phyloP scores from a whole-genome alignment of 2,113 vertebrate genomes.

The Manacus vitellinus region DNA sequence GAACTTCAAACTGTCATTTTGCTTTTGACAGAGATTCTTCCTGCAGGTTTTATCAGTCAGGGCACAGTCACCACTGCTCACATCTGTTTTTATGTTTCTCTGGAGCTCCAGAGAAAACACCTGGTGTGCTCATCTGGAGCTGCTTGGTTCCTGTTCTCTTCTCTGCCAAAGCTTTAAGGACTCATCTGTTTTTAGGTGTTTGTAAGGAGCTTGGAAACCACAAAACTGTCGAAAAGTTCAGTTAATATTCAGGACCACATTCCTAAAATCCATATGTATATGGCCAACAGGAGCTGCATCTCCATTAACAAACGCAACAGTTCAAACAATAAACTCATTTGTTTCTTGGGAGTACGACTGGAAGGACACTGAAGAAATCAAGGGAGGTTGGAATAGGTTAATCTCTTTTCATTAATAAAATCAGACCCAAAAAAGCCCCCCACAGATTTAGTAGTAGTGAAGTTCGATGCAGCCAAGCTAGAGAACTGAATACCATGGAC shows the following conservation, averaged over 20 bases:
- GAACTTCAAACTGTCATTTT: not conserved
- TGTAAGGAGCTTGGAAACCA: not conserved
- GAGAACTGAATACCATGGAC: conserved; percentile 76
- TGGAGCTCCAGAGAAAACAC: conserved; percentile 3
- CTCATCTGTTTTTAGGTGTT: not conserved
- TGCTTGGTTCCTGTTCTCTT: not conserved
- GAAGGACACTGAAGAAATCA: not conserved
- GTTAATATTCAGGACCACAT: not conserved
- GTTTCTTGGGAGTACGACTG: not conserved
- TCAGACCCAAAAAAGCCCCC: not conserved
- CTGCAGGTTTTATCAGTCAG: not conserved
- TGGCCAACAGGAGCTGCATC: not conserved
- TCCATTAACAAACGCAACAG: not conserved
- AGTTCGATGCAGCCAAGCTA: conserved; percentile 73
- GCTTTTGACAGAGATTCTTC: not conserved
- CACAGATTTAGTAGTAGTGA: conserved; percentile 11
- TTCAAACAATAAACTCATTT: not conserved
- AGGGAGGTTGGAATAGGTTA: not conserved
- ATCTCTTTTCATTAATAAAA: not conserved
- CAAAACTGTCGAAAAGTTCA: not conserved
- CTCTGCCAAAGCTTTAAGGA: not conserved
- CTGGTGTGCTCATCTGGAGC: not conserved
- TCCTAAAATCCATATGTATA: not conserved
- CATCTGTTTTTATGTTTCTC: conserved; percentile 20
- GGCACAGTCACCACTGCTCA: not conserved